Base-by-base conservation (phyloP, 2,888 invertebrate species). In the Thereva nobilitata region DNA sequence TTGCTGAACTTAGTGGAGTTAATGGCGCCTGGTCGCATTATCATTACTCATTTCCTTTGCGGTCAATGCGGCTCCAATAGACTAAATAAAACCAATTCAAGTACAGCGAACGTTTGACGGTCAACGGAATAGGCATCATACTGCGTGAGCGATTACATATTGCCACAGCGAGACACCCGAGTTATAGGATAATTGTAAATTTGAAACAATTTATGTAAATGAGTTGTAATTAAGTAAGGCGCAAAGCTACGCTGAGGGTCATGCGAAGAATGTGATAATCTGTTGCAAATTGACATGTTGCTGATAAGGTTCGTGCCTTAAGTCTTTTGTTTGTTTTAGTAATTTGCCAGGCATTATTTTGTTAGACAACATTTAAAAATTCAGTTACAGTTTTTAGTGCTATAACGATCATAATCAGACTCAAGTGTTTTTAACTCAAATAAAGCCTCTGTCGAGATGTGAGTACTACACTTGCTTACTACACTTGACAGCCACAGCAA, bases 231-330 rank as follows among this genome's bases (percentile, higher is more conserved):
- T 47, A 10, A n/a, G 4, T n/a, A 10, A n/a, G 12, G 10, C 12
- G 9, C 10, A 10, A 10, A 12, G 10, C n/a, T n/a, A 41, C 61
- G 61, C 50, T 61, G 50, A 50, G 50, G 61, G 49, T n/a, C 61
- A 50, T 50, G 53, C 38, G 50, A 50, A 61, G 61, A 49, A 40
- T 35, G 49, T 23, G n/a, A 40, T 34, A 12, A 23, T 8, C 40
- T 23, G 47, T n/a, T 50, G 41, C 50, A 61, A 61, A 61, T 61
- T 61, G 61, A 50, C 61, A 61, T 61, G 61, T 53, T 23, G 23
- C 23, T 23, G 23, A 23, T 23, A 23, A 23, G 23, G 23, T 23
- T 23, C 23, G 23, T 23, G 23, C 23, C 23, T 23, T 23, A 23
- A 23, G 23, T 23, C 23, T 23, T 23, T 23, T 23, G 23, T 23